These are phyloP conservation scores for Lineus longissimus DNA, from an alignment of 1,140 invertebrate species.

Conservation along the genomic window DNA sequence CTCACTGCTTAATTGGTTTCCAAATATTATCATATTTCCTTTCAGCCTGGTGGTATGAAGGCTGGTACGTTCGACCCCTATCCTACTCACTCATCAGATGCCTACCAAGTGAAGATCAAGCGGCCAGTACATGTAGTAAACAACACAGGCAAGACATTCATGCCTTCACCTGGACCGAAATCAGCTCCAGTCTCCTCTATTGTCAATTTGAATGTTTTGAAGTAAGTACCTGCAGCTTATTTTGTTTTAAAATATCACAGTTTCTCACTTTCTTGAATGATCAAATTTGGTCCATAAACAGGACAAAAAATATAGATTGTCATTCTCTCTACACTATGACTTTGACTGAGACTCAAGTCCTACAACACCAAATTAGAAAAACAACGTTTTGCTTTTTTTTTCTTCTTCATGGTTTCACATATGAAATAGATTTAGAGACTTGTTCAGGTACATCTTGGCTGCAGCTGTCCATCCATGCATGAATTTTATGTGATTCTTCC, in stretches of 20 bases:
- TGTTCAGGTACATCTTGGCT: neutral
- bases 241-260: conserved; percentile 5
- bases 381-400: no score
- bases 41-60: conserved; percentile 48
- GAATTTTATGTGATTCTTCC: neutral
- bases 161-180: conserved; percentile 50
- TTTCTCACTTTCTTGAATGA: no score
- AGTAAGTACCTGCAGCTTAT: conserved; percentile 26
- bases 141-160: conserved; percentile 49
- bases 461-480: neutral
- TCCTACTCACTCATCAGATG: conserved; percentile 47
- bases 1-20: no score
- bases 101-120: conserved; percentile 37
- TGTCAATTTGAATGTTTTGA: conserved; percentile 48
- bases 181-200: conserved; percentile 45
- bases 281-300: no score
- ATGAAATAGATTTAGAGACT: no score
- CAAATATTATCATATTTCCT: no score
- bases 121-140: conserved; percentile 46
- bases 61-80: conserved; percentile 53
- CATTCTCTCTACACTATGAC: no score
- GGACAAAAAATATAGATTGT: no score
- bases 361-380: no score
- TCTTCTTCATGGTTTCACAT: no score
- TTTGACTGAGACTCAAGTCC: no score